Evolutionary conservation across 2,113 vertebrate species (phyloP).

Genomic region (Callopanchax toddi): DNA sequence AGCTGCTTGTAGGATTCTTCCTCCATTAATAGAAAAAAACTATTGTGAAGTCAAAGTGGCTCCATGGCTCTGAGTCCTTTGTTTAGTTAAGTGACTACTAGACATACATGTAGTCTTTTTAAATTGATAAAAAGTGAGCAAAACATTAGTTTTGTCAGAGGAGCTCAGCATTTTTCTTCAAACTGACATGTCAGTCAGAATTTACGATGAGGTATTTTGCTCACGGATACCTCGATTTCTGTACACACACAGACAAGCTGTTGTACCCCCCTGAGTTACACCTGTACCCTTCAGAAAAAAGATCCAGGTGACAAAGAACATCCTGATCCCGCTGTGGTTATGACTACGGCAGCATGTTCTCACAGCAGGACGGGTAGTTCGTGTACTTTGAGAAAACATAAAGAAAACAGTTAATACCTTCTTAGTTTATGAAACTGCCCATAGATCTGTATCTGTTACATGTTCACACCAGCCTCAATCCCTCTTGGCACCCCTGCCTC

Average conservation of each 20-base stretch:
- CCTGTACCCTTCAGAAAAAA: neutral
- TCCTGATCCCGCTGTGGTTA: too few species aligned
- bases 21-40: neutral
- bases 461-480: conserved; percentile 7
- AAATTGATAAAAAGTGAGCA: too few species aligned
- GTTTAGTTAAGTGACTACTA: neutral
- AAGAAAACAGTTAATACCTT: neutral
- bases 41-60: neutral
- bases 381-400: neutral
- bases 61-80: neutral
- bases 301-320: neutral
- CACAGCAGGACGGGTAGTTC: neutral
- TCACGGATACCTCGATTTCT: neutral
- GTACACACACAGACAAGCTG: neutral
- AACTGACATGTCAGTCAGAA: neutral
- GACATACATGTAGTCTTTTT: too few species aligned
- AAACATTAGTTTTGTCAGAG: neutral
- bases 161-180: neutral
- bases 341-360: too few species aligned
- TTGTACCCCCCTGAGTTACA: neutral
- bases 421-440: neutral
- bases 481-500: conserved; percentile 1
- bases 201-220: conserved; percentile 1
- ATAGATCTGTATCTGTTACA: neutral
- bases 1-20: neutral